Conservation (phyloP, 2,797 vertebrate species). For the Pachyuromys duprasi region DNA sequence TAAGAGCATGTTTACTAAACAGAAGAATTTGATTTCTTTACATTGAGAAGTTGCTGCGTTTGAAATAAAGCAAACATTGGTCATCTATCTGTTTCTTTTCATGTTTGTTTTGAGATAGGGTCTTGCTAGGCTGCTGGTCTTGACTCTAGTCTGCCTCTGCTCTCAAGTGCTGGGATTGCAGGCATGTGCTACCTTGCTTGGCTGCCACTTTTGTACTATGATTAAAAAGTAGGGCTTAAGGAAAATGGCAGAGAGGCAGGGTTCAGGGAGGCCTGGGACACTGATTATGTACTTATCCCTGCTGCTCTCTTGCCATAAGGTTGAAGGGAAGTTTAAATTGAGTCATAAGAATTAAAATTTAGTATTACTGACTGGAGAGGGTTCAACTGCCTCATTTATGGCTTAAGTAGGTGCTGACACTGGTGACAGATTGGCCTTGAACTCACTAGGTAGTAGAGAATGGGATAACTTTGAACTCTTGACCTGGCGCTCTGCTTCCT, state of each 20-base stretch:
- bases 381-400: not conserved
- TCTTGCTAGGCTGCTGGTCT: not conserved
- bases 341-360: constrained; percentile 29
- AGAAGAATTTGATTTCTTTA: constrained; percentile 51
- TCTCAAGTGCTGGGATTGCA: not conserved
- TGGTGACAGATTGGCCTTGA: not conserved
- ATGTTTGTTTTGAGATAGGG: not conserved
- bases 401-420: not conserved
- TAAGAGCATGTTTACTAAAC: constrained; percentile 35
- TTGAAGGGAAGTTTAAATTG: constrained; percentile 39
- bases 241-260: not conserved
- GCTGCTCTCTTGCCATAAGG: not conserved
- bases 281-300: not conserved
- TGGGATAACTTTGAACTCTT: not conserved
- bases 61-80: not conserved
- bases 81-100: not conserved
- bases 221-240: constrained; percentile 2
- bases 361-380: not conserved
- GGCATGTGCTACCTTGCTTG: not conserved
- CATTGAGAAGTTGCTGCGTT: not conserved
- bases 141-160: too few relatives aligned
- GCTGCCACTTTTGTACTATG: not conserved
- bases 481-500: not conserved
- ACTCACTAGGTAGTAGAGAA: not conserved
- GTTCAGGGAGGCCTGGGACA: not conserved